Base-by-base conservation (phyloP, 2,888 invertebrate genomes). In the Drosophila borealis region DNA sequence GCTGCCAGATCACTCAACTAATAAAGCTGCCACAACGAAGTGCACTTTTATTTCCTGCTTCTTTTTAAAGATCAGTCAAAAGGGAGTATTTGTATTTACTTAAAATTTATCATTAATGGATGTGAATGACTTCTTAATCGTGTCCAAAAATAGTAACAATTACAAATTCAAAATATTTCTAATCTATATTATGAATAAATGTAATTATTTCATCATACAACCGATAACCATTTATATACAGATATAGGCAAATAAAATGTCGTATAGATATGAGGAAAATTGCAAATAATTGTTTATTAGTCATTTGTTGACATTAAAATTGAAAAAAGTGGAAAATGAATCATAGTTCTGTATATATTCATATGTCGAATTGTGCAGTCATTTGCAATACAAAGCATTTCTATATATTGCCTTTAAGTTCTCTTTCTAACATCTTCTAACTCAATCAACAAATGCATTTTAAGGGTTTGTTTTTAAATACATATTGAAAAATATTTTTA, bases 401-500 rank as follows among this genome's bases (percentile, higher is more conserved):
- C n/a, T n/a, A 8, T 4, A 17, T 21, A 3, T 4, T 37, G 0
- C 14, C 19, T 33, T 41, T 10, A n/a, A 4, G 14, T 19, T 17
- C 25, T 8, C 8, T 2, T 36, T 3, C 1, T 37, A 13, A 8
- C 1, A 10, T 13, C 8, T 14, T 21, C 13, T 13, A 17, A 19
- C 19, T 14, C 13, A 34, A 37, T 61, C 56, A 55, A 14, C 8
- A 51, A 44, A 54, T 45, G 4, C 34, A 11, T 25, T 46, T 41
- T 2, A 19, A 37, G 14, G 42, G 10, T 33, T 14, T 59, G 42
- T 37, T 68, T 87, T 81, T 68, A 81, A 81, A 87, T 83, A 83
- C 63, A 81, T 76, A 51, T 81, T 88, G 80, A 79, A 83, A 83
- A 88, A 88, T 82, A 85, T 74, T 85, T 79, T 84, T 81, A 80